Base-by-base conservation (phyloP, 2,113 vertebrate species). In the Grammomys dolichurus region DNA sequence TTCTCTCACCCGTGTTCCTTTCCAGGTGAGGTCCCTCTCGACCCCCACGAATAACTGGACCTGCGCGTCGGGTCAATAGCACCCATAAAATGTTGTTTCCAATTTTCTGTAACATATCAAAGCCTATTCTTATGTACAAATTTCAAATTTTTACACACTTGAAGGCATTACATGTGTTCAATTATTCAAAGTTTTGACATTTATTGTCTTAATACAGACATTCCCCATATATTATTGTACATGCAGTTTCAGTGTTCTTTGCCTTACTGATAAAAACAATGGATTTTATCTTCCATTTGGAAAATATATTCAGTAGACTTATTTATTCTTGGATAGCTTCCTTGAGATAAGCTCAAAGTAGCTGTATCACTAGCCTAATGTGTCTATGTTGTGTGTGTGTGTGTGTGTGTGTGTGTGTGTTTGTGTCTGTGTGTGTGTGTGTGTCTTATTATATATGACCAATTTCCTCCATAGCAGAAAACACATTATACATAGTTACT, bases 261-360 rank as follows among this genome's bases (percentile, higher is more conserved):
- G 70, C 7, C 60, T 89, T 48, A 11, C 16, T 92, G 54, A 76
- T 88, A 77, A 82, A 93, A 54, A 54, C 65, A 75, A 67, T 67
- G 46, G 80, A 88, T 89, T 93, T 91, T 77, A 58, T 77, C 5
- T 81, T 60, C 65, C 84, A 72, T 93, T 48, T 54, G 40, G 60
- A 69, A 96, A 84, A 22, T 56, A 24, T n/a, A 77, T 82, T 91
- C 36, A 69, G 17, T 54, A 16, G 4, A 54, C 87, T 67, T 3
- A 40, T 89, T 84, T 81, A 19, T 86, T 93, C 56, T 91, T 84
- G 60, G 40, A 60, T 87, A 33, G 87, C n/a, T 80, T 90, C 22
- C 75, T 85, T 70, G 84, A 20, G 69, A 87, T 69, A 65, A 85
- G 16, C 51, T 96, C 63, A 76, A 86, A 54, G 28, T 78, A 89